phyloP scores from a whole-genome alignment of 1,140 invertebrate genomes.

The Papilio helenus region DNA sequence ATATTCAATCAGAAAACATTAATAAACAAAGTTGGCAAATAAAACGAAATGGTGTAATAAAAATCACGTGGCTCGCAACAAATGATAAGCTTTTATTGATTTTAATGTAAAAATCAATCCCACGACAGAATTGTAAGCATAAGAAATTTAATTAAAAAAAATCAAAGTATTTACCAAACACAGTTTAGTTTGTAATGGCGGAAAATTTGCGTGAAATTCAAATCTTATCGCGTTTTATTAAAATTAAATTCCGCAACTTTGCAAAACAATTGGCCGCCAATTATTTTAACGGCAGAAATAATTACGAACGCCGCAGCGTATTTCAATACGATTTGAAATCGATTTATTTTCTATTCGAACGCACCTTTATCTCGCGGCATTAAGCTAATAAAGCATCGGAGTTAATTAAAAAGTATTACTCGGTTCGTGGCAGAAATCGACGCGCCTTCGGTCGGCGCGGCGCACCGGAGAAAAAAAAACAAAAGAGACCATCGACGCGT shows the following conservation, averaged over 20 bases:
- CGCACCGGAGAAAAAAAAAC: constrained; percentile 44
- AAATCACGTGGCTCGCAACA: constrained; percentile 39
- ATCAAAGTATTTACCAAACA: constrained; percentile 79
- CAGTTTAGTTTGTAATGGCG: constrained; percentile 72
- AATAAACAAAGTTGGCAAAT: background rate
- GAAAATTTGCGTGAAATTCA: constrained; percentile 75
- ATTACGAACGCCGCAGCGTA: constrained; percentile 50
- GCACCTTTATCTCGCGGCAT: constrained; percentile 68
- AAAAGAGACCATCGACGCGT: constrained; percentile 58
- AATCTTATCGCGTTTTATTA: constrained; percentile 73
- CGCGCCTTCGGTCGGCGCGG: constrained; percentile 41
- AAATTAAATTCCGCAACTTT: constrained; percentile 66
- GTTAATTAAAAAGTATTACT: constrained; percentile 77
- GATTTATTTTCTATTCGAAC: constrained; percentile 55
- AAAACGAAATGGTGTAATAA: background rate
- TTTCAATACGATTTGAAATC: constrained; percentile 55
- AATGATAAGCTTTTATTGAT: constrained; percentile 39
- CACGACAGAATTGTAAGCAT: constrained; percentile 48
- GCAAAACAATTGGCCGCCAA: constrained; percentile 45
- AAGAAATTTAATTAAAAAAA: constrained; percentile 77
- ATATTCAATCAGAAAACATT: constrained; percentile 16
- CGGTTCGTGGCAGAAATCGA: constrained; percentile 45
- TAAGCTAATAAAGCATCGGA: constrained; percentile 78
- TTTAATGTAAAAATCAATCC: constrained; percentile 68
- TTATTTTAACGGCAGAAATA: constrained; percentile 68